Conservation (phyloP, 2,888 invertebrate genomes). For the Branchipolynoe longqiensis region DNA sequence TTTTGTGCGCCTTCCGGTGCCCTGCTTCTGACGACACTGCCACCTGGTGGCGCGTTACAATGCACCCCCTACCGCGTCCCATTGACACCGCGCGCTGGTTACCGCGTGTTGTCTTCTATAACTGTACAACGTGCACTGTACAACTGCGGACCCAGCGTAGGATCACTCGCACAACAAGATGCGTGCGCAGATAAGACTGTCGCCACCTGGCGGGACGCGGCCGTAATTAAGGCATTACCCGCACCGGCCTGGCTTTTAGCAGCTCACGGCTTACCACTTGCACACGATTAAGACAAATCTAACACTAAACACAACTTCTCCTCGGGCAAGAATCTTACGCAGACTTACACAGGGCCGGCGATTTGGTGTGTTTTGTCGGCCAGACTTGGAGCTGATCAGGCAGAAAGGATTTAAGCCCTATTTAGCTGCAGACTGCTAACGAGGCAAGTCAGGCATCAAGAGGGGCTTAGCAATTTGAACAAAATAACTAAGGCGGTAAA, state of each 20-base stretch:
- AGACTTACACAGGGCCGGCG: neutral
- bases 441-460: constrained; percentile 5
- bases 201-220: neutral
- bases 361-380: neutral
- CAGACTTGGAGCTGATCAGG: constrained; percentile 1
- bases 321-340: neutral
- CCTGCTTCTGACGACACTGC: neutral
- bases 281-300: constrained; percentile 53
- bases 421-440: too few relatives aligned
- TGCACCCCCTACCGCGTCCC: neutral
- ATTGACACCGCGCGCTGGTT: constrained; percentile 19
- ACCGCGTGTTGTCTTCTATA: too few relatives aligned
- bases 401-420: constrained; percentile 1
- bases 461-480: too few relatives aligned
- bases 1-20: neutral
- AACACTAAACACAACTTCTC: neutral
- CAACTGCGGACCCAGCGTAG: too few relatives aligned
- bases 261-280: constrained; percentile 5
- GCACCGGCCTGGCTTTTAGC: neutral
- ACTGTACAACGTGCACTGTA: too few relatives aligned
- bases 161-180: too few relatives aligned
- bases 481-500: too few relatives aligned
- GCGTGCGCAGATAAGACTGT: neutral
- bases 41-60: constrained; percentile 18
- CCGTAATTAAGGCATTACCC: constrained; percentile 28